A percentile compares a stretch with the other conserved stretches of the same genome.
Evolutionary conservation across 2,888 invertebrate genomes (phyloP).

Genomic region (Acleris laterana): DNA sequence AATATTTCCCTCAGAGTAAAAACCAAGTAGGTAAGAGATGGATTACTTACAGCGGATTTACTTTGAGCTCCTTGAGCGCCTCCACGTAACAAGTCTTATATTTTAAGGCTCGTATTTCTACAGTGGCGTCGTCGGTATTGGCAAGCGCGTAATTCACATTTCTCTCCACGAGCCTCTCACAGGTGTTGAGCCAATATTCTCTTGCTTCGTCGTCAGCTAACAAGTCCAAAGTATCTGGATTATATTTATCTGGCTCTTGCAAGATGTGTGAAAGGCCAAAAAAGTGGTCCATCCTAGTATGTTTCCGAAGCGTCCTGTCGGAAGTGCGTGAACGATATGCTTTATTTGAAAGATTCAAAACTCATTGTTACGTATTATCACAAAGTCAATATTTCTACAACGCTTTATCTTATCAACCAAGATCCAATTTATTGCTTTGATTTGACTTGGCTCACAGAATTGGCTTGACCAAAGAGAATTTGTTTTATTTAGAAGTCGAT

Average conservation of each 20-base stretch:
- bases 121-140: slow-evolving; percentile 90
- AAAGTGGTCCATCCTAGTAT: slow-evolving; percentile 71
- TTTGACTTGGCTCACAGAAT: slow-evolving; percentile 7
- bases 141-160: slow-evolving; percentile 92
- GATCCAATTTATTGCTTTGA: slow-evolving; percentile 8
- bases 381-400: slow-evolving; percentile 59
- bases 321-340: slow-evolving; percentile 41
- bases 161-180: slow-evolving; percentile 93
- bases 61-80: slow-evolving; percentile 89
- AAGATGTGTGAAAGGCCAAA: slow-evolving; percentile 85
- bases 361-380: slow-evolving; percentile 70
- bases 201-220: slow-evolving; percentile 93
- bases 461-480: too few relatives aligned
- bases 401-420: slow-evolving; percentile 58
- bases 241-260: slow-evolving; percentile 90
- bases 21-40: background rate
- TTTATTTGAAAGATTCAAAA: slow-evolving; percentile 58
- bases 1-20: background rate
- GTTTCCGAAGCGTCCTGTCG: slow-evolving; percentile 14
- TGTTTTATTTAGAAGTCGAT: too few relatives aligned
- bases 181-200: slow-evolving; percentile 96
- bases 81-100: slow-evolving; percentile 93
- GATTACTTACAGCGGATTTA: slow-evolving; percentile 90
- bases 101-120: slow-evolving; percentile 90
- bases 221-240: slow-evolving; percentile 96